A percentile compares a stretch with the other conserved stretches of the same genome.
phyloP scores from a whole-genome alignment of 2,888 invertebrate genomes.

The Parasteatoda lunata region DNA sequence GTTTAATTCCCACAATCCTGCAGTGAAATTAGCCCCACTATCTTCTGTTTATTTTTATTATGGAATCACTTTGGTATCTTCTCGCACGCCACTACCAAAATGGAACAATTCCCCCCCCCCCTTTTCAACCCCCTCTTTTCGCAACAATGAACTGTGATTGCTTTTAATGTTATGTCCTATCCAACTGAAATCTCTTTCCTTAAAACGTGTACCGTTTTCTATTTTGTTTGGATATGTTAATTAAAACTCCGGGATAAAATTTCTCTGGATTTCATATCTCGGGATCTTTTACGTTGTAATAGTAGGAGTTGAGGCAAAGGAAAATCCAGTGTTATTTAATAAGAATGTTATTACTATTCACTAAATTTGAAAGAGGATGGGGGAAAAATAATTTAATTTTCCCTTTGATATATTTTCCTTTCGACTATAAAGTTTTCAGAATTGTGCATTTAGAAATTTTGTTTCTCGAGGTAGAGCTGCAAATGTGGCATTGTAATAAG shows the following conservation, averaged over 20 bases:
- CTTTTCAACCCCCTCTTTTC: not conserved
- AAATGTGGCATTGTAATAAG: too few relatives aligned
- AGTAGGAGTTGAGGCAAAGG: too few relatives aligned
- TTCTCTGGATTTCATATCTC: not conserved
- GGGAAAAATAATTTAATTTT: too few relatives aligned
- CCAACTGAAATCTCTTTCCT: not conserved
- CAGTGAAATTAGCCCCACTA: constrained; percentile 51
- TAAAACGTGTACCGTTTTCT: not conserved
- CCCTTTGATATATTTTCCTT: too few relatives aligned
- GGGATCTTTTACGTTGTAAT: too few relatives aligned
- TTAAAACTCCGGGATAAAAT: not conserved
- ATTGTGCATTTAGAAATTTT: too few relatives aligned
- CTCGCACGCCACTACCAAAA: not conserved
- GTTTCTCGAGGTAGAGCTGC: too few relatives aligned
- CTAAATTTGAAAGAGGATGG: too few relatives aligned
- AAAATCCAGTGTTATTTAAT: too few relatives aligned
- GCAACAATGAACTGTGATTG: not conserved
- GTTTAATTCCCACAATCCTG: constrained; percentile 57
- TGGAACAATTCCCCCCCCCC: too few relatives aligned
- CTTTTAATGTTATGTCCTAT: not conserved
- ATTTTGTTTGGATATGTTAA: not conserved
- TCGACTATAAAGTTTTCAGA: too few relatives aligned
- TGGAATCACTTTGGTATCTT: not conserved
- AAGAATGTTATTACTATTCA: too few relatives aligned
- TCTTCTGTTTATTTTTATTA: constrained; percentile 53